phyloP scores from a whole-genome alignment of 2,888 invertebrate species.

The Nymphalis polychloros region DNA sequence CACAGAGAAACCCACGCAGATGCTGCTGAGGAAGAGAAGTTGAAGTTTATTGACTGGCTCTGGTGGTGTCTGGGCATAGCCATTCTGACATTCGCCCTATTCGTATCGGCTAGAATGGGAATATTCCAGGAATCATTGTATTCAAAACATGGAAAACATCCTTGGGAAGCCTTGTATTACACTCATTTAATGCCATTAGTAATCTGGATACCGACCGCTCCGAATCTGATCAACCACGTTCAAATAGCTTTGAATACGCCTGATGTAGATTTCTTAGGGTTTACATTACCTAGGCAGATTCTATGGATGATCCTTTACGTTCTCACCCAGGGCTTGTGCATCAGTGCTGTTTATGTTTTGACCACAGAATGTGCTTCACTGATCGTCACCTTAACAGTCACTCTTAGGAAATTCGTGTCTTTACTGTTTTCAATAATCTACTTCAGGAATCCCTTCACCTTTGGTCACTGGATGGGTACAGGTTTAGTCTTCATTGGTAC shows the following conservation, averaged over 20 bases:
- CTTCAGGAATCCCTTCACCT: conserved; percentile 96
- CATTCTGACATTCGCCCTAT: conserved; percentile 92
- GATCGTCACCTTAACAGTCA: conserved; percentile 97
- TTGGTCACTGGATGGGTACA: conserved; percentile 95
- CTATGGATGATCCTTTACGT: conserved; percentile 90
- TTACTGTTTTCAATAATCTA: conserved; percentile 97
- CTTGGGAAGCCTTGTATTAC: conserved; percentile 92
- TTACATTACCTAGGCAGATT: conserved; percentile 87
- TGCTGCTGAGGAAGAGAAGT: conserved; percentile 64
- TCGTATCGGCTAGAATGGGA: conserved; percentile 97
- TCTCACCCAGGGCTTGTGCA: conserved; percentile 95
- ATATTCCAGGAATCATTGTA: conserved; percentile 95
- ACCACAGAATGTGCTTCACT: conserved; percentile 97
- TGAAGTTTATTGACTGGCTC: conserved; percentile 76
- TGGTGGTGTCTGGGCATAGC: conserved; percentile 88
- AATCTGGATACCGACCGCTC: conserved; percentile 89
- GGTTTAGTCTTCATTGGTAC: conserved; percentile 95
- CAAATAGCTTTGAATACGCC: conserved; percentile 86
- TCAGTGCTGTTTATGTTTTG: conserved; percentile 95
- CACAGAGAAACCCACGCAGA: conserved; percentile 71
- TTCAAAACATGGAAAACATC: conserved; percentile 93
- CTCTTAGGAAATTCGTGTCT: conserved; percentile 96
- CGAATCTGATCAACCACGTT: conserved; percentile 90
- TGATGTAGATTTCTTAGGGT: conserved; percentile 82
- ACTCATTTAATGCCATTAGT: conserved; percentile 96